Evolutionary conservation across 2,888 invertebrate genomes (phyloP), one percentile per base, ranked within the genome.

Genomic region (Octodonta nipae): DNA sequence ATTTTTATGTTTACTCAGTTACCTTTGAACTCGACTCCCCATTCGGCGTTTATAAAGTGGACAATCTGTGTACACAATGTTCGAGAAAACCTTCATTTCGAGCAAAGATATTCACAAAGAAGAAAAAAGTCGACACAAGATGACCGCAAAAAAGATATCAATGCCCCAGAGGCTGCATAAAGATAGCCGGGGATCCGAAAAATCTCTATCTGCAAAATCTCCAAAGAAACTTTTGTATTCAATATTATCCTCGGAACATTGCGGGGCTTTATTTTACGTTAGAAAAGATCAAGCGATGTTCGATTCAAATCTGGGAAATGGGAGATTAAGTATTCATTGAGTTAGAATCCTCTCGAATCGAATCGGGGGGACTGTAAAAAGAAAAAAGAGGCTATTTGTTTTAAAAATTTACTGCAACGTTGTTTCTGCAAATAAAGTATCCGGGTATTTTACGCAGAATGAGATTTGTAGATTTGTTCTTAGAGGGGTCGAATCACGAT

Each of bases 321-420:
- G 43, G 35, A 42, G 45, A 50, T 49, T 49, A 49, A 49, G 44
- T 48, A 51, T 51, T 49, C 48, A 49, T 49, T 49, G 46, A 42
- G 38, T 44, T 36, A 38, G 38, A 46, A 46, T 46, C 44, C 43
- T 38, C 31, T 38, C 15, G 39, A 44, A 45, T 41, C 40, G 46
- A 44, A 45, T 45, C 40, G 37, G 35, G 37, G 22, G 41, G 41
- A 38, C 40, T 42, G 39, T 42, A 46, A 47, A 47, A 46, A 40
- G 36, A 40, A 40, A 41, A 38, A 36, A 33, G 40, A n/a, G n/a
- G 10, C 41, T 40, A 45, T 46, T 45, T 43, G 44, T 45, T 44
- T 43, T 36, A 32, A 30, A 43, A 43, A 42, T 46, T 40, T 41
- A 42, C 41, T 40, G 35, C 34, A 41, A 41, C 37, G 41, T 41